Evolutionary conservation across 2,888 invertebrate genomes (phyloP).

Genomic region (Hoplodrina blanda): DNA sequence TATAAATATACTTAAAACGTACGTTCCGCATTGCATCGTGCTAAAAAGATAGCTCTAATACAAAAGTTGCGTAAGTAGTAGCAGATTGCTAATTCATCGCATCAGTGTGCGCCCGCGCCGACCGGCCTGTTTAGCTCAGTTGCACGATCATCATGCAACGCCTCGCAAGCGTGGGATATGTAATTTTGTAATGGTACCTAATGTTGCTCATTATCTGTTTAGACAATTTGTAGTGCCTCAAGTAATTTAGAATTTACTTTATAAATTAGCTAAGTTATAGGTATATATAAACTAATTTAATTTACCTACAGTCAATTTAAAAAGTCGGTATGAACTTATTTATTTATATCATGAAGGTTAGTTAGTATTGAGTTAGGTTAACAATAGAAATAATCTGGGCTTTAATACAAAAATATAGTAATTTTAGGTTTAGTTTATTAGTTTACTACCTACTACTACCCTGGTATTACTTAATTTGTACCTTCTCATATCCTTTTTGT

Average conservation of each 20-base stretch:
- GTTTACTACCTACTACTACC: too few species aligned
- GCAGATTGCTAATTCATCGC: constrained; percentile 26
- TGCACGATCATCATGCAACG: constrained; percentile 30
- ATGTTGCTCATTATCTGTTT: constrained; percentile 41
- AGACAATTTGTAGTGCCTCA: constrained; percentile 26
- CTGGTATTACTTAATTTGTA: neutral
- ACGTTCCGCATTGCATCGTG: neutral
- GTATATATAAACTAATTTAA: constrained; percentile 17
- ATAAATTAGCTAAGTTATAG: constrained; percentile 27
- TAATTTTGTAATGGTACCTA: constrained; percentile 49
- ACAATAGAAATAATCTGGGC: neutral
- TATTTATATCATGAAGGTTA: neutral
- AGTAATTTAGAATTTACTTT: constrained; percentile 30
- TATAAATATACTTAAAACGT: too few species aligned
- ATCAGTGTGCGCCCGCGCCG: constrained; percentile 5
- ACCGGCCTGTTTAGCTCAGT: constrained; percentile 12
- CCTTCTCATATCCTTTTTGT: too few species aligned
- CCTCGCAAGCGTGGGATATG: constrained; percentile 40
- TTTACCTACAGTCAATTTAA: constrained; percentile 4
- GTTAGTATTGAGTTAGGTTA: neutral
- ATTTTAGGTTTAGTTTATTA: neutral
- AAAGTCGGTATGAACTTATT: neutral
- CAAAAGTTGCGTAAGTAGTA: constrained; percentile 27
- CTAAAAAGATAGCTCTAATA: constrained; percentile 1
- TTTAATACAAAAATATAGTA: neutral